Evolutionary conservation across 2,888 invertebrate genomes (phyloP).

Genomic region (Apoda limacodes): DNA sequence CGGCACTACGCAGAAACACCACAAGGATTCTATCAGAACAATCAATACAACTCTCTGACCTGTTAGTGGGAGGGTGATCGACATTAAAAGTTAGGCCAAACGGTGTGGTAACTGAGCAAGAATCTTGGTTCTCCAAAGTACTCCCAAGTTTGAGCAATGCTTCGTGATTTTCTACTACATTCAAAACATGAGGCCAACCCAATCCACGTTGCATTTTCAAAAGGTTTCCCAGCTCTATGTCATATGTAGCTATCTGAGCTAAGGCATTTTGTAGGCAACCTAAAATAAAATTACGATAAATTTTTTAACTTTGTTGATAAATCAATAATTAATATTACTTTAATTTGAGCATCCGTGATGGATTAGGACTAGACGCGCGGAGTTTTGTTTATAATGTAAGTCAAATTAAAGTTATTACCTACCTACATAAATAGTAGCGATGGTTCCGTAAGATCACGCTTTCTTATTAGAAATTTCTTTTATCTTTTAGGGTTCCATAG

Average conservation of each 20-base stretch:
- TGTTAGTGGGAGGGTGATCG: constrained; percentile 30
- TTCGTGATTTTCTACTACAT: constrained; percentile 41
- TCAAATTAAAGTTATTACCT: too few species aligned
- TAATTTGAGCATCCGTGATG: too few species aligned
- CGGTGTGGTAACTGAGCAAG: constrained; percentile 40
- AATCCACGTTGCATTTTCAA: constrained; percentile 44
- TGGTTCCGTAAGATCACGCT: too few species aligned
- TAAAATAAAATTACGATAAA: constrained; percentile 11
- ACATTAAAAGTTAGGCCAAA: constrained; percentile 34
- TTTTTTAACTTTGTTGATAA: too few species aligned
- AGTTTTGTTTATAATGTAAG: too few species aligned
- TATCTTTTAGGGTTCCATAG: too few species aligned
- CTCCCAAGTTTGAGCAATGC: constrained; percentile 38
- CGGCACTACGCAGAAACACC: too few species aligned
- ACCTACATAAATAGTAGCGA: too few species aligned
- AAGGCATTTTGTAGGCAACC: constrained; percentile 17
- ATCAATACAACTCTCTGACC: constrained; percentile 25
- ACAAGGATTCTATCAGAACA: too few species aligned
- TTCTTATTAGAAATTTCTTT: too few species aligned
- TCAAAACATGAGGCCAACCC: constrained; percentile 42
- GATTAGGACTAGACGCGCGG: too few species aligned
- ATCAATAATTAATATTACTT: too few species aligned
- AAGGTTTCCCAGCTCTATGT: constrained; percentile 31
- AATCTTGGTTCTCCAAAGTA: constrained; percentile 27
- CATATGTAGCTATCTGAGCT: constrained; percentile 22